Evolutionary conservation across 2,888 invertebrate species (phyloP), one percentile per base, ranked within the genome.

Genomic region (Tanytarsus gracilentus): DNA sequence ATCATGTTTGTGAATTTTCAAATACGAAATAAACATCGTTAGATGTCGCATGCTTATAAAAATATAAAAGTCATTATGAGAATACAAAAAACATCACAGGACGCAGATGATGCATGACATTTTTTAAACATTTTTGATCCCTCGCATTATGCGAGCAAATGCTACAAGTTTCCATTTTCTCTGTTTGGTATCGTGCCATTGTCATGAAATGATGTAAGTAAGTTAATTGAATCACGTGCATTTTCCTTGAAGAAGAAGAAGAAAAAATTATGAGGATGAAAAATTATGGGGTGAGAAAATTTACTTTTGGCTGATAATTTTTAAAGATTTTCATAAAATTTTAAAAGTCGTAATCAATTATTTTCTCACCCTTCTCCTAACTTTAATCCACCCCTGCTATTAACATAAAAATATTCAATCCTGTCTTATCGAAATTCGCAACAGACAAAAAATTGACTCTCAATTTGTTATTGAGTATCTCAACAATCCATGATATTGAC

Each of bases 161-260:
- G 51, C 27, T 51, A 29, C 51, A 27, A n/a, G 16, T 2, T 11
- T 21, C 16, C 40, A 36, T 36, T 36, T 36, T 36, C 36, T 36
- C n/a, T 36, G 4, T 30, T 33, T 3, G 33, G 9, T 3, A 5
- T 33, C 9, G 33, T 33, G 11, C 14, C n/a, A n/a, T 18, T 7
- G 21, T 25, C 23, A 25, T 3, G 49, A n/a, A n/a, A n/a, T n/a
- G n/a, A n/a, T n/a, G 30, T 51, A 51, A 51, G 18, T 29, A 14
- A 51, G 30, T 25, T 51, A 51, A 51, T 51, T 51, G 51, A 51
- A 30, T 51, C 51, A 51, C 51, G 51, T 30, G 51, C 51, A 25
- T 29, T 48, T 18, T 23, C 48, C 11, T 9, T n/a, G 21, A 44
- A 44, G 21, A 36, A 36, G 7, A 21, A 21, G 11, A 44, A 6